Conservation (phyloP, 2,797 vertebrate species). For the Premnoplex brunnescens region DNA sequence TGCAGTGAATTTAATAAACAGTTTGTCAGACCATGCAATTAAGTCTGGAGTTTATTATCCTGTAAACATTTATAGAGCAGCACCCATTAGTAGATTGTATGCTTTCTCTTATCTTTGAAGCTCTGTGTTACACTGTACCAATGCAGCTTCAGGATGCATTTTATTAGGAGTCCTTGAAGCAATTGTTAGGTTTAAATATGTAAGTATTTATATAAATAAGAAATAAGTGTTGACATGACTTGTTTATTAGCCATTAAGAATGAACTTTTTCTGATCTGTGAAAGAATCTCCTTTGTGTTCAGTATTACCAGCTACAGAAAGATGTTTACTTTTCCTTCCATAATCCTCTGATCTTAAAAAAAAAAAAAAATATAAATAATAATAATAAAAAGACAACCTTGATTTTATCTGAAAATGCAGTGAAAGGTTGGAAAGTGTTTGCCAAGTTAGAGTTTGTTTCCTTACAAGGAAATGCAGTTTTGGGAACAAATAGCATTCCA, state of each 20-base stretch:
- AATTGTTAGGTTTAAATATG: background rate
- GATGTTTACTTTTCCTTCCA: background rate
- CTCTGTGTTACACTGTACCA: background rate
- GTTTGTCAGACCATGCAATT: background rate
- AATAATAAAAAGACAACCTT: background rate
- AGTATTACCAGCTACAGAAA: background rate
- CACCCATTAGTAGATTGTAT: background rate
- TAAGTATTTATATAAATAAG: background rate
- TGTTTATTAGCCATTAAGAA: background rate
- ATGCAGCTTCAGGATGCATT: background rate
- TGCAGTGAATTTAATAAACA: background rate
- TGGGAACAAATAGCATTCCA: constrained; percentile 60
- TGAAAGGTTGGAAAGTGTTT: constrained; percentile 23
- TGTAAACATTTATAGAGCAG: background rate
- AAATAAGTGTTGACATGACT: background rate
- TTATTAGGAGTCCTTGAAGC: constrained; percentile 3
- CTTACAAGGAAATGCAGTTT: constrained; percentile 58
- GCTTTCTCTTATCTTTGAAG: background rate
- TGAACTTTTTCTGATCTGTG: background rate
- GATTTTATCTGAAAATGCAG: constrained; percentile 28
- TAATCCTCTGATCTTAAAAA: background rate
- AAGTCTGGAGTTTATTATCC: background rate
- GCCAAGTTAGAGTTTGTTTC: constrained; percentile 33
- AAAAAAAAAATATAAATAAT: too few relatives aligned
- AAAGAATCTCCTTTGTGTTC: background rate